Percentiles rank a stretch among this genome's conserved stretches.
phyloP scores from a whole-genome alignment of 2,113 vertebrate species.

The Aythya baeri region DNA sequence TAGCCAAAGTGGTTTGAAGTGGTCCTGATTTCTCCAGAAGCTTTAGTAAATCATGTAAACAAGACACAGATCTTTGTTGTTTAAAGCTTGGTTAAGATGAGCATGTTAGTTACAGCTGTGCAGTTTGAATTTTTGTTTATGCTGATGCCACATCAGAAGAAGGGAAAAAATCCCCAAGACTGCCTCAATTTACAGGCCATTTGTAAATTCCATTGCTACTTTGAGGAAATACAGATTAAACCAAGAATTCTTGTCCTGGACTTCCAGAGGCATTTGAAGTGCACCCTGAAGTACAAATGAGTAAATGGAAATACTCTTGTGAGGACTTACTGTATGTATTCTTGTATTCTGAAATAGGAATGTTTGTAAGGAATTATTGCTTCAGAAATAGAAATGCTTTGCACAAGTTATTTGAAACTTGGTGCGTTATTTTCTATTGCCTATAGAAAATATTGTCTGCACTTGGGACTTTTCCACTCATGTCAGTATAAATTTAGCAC shows the following conservation, averaged over 20 bases:
- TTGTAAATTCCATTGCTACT: neutral
- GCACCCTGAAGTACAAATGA: neutral
- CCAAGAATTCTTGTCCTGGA: neutral
- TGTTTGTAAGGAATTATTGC: neutral
- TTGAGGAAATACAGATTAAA: neutral
- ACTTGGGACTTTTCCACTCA: neutral
- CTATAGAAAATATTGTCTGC: neutral
- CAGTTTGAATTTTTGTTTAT: neutral
- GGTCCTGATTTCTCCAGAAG: neutral
- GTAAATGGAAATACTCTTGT: neutral
- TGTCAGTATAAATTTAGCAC: neutral
- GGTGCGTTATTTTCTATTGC: neutral
- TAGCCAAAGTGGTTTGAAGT: constrained; percentile 7
- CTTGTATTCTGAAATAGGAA: neutral
- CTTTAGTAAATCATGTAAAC: constrained; percentile 35
- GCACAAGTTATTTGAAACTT: neutral
- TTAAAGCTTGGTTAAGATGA: constrained; percentile 33
- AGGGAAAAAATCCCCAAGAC: accelerated
- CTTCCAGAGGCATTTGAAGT: neutral
- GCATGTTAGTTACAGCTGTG: neutral
- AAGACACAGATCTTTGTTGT: neutral
- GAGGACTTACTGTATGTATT: neutral
- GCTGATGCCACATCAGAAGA: neutral
- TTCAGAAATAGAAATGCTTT: neutral
- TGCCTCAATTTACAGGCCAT: neutral